phyloP scores from a whole-genome alignment of 2,888 invertebrate species.

The Colletes collaris region DNA sequence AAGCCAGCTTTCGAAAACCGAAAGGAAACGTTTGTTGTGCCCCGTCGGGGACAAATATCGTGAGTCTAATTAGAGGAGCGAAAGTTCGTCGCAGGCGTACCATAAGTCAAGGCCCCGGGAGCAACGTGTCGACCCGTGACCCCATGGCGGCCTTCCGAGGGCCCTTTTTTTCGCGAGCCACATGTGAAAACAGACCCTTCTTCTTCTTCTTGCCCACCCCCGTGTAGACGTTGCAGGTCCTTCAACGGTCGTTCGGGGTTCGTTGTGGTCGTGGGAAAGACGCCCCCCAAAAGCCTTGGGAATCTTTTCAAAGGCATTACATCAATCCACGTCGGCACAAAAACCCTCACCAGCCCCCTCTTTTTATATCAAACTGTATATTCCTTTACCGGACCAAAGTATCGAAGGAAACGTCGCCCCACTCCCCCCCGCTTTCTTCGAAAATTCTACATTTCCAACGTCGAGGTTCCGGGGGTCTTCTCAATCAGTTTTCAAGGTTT shows the following conservation, averaged over 20 bases:
- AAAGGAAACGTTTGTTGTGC: conserved; percentile 1
- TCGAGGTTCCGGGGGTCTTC: neutral
- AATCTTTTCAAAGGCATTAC: conserved; percentile 64
- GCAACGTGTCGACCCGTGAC: conserved; percentile 53
- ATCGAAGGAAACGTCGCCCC: neutral
- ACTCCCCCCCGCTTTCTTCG: too few relatives aligned
- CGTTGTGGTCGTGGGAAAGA: conserved; percentile 77
- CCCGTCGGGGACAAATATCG: conserved; percentile 27
- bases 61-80: conserved; percentile 31
- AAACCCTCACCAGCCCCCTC: neutral
- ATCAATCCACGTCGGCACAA: conserved; percentile 39
- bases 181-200: conserved; percentile 69
- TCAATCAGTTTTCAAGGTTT: neutral
- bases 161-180: conserved; percentile 72
- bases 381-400: conserved; percentile 1
- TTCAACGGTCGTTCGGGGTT: conserved; percentile 72
- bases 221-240: conserved; percentile 67
- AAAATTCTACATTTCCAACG: neutral
- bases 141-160: conserved; percentile 58
- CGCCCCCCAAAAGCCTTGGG: conserved; percentile 43
- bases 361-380: conserved; percentile 16
- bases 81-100: conserved; percentile 31
- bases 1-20: conserved; percentile 6
- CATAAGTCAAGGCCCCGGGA: conserved; percentile 56
- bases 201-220: conserved; percentile 67